These are phyloP conservation scores for Syngnathus floridae DNA, from an alignment of 2,113 vertebrate genomes.

Conservation along the genomic window DNA sequence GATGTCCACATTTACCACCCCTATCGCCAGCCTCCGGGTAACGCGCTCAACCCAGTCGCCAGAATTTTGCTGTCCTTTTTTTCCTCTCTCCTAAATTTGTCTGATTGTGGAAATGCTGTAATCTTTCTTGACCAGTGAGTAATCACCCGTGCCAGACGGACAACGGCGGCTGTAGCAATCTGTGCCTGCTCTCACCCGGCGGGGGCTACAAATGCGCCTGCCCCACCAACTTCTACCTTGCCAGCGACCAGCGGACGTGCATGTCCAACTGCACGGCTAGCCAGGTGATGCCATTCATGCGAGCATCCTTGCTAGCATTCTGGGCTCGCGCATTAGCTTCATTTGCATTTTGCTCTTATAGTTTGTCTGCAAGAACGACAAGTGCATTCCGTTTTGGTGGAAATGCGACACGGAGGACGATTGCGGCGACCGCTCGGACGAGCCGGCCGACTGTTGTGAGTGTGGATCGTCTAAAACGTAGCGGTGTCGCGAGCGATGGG, in stretches of 20 bases:
- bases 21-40: constrained; percentile 87
- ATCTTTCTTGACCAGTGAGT: constrained; percentile 71
- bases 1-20: constrained; percentile 93
- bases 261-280: constrained; percentile 97
- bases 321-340: neutral
- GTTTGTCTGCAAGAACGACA: constrained; percentile 98
- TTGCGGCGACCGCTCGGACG: constrained; percentile 91
- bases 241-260: constrained; percentile 82
- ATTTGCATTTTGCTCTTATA: constrained; percentile 42
- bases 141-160: constrained; percentile 85
- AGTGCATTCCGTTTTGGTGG: constrained; percentile 99
- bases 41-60: neutral
- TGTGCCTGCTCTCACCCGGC: constrained; percentile 88
- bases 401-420: constrained; percentile 98
- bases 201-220: constrained; percentile 89
- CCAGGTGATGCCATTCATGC: constrained; percentile 72
- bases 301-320: no score
- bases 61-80: no score
- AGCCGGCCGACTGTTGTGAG: constrained; percentile 93
- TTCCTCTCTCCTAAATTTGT: neutral
- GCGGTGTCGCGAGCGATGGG: neutral
- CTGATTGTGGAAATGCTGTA: neutral
- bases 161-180: constrained; percentile 93
- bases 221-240: constrained; percentile 95
- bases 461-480: constrained; percentile 21